These are phyloP conservation scores for Streptopelia turtur DNA, from an alignment of 2,797 vertebrate species.

Conservation along the genomic window DNA sequence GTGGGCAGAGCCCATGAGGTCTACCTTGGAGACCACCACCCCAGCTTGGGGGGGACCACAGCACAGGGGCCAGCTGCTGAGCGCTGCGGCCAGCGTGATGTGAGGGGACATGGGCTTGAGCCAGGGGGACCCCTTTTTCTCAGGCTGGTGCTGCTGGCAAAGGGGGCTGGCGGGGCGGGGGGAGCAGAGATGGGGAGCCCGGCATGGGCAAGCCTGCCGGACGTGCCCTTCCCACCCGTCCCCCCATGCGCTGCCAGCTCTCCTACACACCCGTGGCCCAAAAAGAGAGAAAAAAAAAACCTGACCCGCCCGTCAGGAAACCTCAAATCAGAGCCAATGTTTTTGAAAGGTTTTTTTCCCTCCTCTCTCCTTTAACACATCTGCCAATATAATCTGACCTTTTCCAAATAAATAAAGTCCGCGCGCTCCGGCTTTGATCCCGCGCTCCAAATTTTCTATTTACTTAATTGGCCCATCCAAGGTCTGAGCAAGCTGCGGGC, in stretches of 20 bases:
- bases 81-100: accelerated
- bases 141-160: not conserved
- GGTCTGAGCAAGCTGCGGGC: not conserved
- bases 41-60: accelerated
- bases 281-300: conserved; percentile 21
- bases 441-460: conserved; percentile 60
- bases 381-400: conserved; percentile 77
- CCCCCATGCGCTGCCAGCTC: not conserved
- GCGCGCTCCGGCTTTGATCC: conserved; percentile 62
- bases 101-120: not conserved
- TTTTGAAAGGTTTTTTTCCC: conserved; percentile 44
- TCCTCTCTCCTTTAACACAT: conserved; percentile 64
- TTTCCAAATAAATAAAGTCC: conserved; percentile 71
- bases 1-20: not conserved
- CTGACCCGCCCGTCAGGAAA: conserved; percentile 57
- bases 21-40: not conserved
- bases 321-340: conserved; percentile 70
- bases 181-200: not conserved
- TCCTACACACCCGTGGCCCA: not conserved
- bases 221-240: not conserved
- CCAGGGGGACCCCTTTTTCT: not conserved
- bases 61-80: not conserved
- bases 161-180: not conserved
- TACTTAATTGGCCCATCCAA: conserved; percentile 72
- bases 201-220: not conserved